A percentile compares a stretch with the other conserved stretches of the same genome.
Evolutionary conservation across 2,113 vertebrate species (phyloP).

Genomic region (Neogale vison): DNA sequence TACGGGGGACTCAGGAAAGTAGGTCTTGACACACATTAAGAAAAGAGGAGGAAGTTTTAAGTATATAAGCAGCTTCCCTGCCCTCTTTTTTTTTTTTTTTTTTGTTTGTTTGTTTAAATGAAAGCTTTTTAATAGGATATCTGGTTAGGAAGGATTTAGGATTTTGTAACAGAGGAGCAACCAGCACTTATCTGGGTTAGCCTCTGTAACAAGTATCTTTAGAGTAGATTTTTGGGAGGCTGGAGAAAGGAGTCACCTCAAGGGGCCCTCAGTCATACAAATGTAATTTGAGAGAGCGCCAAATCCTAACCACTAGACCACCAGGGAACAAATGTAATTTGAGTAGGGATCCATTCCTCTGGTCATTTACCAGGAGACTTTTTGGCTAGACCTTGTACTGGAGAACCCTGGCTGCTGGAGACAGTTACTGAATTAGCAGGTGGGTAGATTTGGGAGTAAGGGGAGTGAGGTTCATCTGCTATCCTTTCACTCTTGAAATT

Average conservation of each 20-base stretch:
- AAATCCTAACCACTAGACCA: no score
- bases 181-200: not conserved
- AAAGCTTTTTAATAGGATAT: not conserved
- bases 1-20: not conserved
- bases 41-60: not conserved
- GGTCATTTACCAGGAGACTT: not conserved
- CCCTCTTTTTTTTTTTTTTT: not conserved
- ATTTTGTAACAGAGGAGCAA: not conserved
- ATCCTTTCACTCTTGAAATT: not conserved
- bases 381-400: not conserved
- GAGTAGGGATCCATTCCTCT: not conserved
- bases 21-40: not conserved
- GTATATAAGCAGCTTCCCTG: not conserved
- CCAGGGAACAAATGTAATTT: not conserved
- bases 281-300: not conserved
- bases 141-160: not conserved
- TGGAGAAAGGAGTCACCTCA: not conserved
- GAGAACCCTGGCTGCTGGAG: not conserved
- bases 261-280: not conserved
- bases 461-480: not conserved
- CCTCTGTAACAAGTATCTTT: not conserved
- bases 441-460: not conserved
- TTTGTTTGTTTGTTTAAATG: constrained; percentile 8
- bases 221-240: not conserved
- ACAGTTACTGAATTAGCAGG: not conserved